These are phyloP conservation scores for Seriola rivoliana DNA, from an alignment of 2,113 vertebrate species.

Conservation along the genomic window DNA sequence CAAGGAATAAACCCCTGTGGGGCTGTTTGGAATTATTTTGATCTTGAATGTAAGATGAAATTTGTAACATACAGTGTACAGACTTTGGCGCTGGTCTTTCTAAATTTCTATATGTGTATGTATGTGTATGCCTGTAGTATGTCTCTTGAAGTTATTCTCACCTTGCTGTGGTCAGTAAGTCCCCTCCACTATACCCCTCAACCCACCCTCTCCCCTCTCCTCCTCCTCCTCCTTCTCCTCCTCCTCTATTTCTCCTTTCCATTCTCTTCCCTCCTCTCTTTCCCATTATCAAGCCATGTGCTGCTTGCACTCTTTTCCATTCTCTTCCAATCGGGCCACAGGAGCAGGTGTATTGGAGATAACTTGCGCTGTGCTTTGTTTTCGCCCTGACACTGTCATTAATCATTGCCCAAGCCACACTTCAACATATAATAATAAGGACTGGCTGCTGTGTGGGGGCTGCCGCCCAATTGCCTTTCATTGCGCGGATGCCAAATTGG, in stretches of 20 bases:
- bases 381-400: conserved; percentile 98
- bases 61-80: conserved; percentile 16
- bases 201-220: conserved; percentile 14
- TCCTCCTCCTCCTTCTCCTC: conserved; percentile 77
- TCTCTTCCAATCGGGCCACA: conserved; percentile 92
- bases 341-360: conserved; percentile 99
- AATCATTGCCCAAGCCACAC: conserved; percentile 99
- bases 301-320: conserved; percentile 88
- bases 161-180: conserved; percentile 64
- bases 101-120: conserved; percentile 1
- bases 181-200: conserved; percentile 27
- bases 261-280: conserved; percentile 81
- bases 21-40: conserved; percentile 59
- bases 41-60: conserved; percentile 47
- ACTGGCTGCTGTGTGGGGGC: conserved; percentile 96
- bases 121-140: background rate
- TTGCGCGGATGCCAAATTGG: conserved; percentile 97
- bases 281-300: conserved; percentile 90
- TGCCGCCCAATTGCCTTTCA: conserved; percentile 98
- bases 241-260: conserved; percentile 86
- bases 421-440: conserved; percentile 99
- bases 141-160: conserved; percentile 57
- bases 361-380: conserved; percentile 99
- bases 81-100: conserved; percentile 1
- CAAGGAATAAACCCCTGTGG: conserved; percentile 61